phyloP scores from a whole-genome alignment of 1,140 invertebrate genomes.

The Ditylenchus dipsaci region DNA sequence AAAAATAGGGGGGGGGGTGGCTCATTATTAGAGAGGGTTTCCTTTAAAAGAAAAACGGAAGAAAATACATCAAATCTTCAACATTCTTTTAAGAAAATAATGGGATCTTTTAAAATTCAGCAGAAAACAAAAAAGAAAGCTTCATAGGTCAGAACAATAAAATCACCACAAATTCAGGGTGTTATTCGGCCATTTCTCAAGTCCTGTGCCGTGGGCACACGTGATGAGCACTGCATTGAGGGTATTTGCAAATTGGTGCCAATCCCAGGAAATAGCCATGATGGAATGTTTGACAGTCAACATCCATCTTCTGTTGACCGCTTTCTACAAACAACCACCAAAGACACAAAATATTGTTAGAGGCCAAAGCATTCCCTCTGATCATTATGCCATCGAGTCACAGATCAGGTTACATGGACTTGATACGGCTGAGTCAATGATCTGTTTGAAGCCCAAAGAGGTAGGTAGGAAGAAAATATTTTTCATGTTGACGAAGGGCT shows the following conservation, averaged over 20 bases:
- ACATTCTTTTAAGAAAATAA: too few species aligned
- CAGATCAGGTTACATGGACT: constrained; percentile 64
- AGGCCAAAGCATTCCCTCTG: constrained; percentile 65
- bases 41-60: too few species aligned
- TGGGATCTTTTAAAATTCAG: too few species aligned
- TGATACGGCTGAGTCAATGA: constrained; percentile 61
- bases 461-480: too few species aligned
- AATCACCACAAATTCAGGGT: background rate
- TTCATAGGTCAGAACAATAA: too few species aligned
- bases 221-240: background rate
- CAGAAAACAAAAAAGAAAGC: too few species aligned
- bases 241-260: constrained; percentile 36
- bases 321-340: constrained; percentile 65
- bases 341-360: constrained; percentile 65
- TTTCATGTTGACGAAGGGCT: too few species aligned
- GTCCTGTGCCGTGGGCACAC: background rate
- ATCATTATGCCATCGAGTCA: constrained; percentile 66
- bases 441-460: constrained; percentile 63
- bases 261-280: constrained; percentile 59
- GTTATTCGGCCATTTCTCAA: background rate
- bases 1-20: too few species aligned
- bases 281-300: constrained; percentile 63
- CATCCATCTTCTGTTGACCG: constrained; percentile 59
- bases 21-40: too few species aligned
- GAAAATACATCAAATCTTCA: too few species aligned